Base-by-base conservation (phyloP, 2,113 vertebrate species). In the Heteronetta atricapilla region DNA sequence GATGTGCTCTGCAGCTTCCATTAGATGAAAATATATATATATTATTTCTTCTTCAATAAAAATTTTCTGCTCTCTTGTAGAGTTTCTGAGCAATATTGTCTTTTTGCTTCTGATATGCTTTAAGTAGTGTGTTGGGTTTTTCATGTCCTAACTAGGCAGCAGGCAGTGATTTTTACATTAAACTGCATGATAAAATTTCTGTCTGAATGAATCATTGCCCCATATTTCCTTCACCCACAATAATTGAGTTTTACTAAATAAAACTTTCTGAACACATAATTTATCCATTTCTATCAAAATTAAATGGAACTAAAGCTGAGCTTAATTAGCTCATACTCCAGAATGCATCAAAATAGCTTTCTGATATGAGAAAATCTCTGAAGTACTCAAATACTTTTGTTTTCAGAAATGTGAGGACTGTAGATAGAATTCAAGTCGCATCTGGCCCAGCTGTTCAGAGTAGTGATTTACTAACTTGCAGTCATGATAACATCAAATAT, bases 211-310 rank as follows among this genome's bases (percentile, higher is more conserved):
- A 34, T 97, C 33, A 38, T 64, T 90, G 66, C 26, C 25, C 66
- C 28, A 14, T 90, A 89, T 94, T 83, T 31, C 19, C 79, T 82
- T 92, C 90, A 74, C 8, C 15, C 53, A 82, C 31, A 69, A 93
- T 90, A 96, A 95, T 64, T 90, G 40, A 19, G 17, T 74, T 94
- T 95, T 86, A 74, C 70, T 90, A 95, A 94, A 94, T 86, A 90
- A 95, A 95, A 78, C 3, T 84, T 87, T 86, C 77, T 82, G 28
- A 89, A 90, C 90, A 56, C 79, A 66, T 59, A 58, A 95, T 86
- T 91, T 68, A 70, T 91, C 80, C 85, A 56, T 63, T 93, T 66
- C 56, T 85, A 55, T 90, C 40, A 77, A 95, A 95, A 94, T 64
- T 69, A 92, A 86, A 87, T 76, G 52, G 36, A 91, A 91, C 6